Evolutionary conservation across 2,113 vertebrate species (phyloP), one percentile per base, ranked within the genome.

Genomic region (Ranitomeya variabilis): DNA sequence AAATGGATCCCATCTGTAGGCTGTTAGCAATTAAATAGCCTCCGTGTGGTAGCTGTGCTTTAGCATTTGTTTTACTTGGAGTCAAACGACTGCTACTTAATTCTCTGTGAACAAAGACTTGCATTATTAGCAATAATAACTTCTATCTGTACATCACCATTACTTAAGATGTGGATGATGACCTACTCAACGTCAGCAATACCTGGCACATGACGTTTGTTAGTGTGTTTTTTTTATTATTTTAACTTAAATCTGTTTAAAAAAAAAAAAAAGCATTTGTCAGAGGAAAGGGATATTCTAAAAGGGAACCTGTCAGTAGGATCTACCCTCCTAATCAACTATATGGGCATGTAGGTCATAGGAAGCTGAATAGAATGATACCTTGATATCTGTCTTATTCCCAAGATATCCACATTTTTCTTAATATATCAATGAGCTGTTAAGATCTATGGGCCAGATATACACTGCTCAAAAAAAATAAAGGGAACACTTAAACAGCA

Each of bases 1-100:
- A 74, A 85, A 85, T 85, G 69, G 83, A 85, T 85, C 31, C 83
- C 83, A 85, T 85, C 21, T 85, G 83, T 76, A 59, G 23, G 21
- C 83, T 74, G 69, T 74, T 55, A 71, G 82, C 82, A 84, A 84
- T 84, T 84, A 84, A 18, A 55, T 67, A 55, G 45, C 82, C 64
- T 69, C 45, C 52, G 14, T 54, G 66, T 69, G 82, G 66, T 83
- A 69, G 81, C n/a, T 83, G 37, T 69, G n/a, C 81, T 67, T 51
- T 64, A 83, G 64, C 45, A 69, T 83, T 83, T 83, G 62, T 67
- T 83, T 83, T 83, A 67, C 81, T 83, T 83, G 64, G 62, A 83
- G 62, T 71, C 62, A 84, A 71, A 54, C 62, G 15, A 69, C 64
- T 69, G 64, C 64, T 69, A 55, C 82, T 71, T 84, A 84, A 71